These are phyloP conservation scores for Pseudopodoces humilis DNA, from an alignment of 2,113 vertebrate genomes.

Conservation along the genomic window DNA sequence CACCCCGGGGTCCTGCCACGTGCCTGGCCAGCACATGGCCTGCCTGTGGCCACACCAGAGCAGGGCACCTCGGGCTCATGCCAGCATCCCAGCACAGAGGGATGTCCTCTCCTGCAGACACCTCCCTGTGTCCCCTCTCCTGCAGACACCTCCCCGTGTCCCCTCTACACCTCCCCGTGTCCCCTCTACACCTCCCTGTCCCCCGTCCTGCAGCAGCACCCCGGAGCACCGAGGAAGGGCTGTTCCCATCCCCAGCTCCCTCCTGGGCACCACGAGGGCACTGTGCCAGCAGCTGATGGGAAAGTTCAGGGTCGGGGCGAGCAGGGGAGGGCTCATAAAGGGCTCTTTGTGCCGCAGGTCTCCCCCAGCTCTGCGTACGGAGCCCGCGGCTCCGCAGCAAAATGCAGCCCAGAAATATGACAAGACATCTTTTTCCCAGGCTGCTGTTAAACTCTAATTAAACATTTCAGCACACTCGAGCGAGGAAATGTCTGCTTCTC, in stretches of 20 bases:
- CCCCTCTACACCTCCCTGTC: neutral
- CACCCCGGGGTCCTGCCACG: accelerated
- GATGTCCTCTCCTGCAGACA: neutral
- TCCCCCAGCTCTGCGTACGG: neutral
- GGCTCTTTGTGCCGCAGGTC: conserved; percentile 28
- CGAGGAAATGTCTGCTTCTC: neutral
- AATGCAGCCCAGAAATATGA: conserved; percentile 44
- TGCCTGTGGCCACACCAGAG: neutral
- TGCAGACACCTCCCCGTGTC: neutral
- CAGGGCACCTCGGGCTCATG: neutral
- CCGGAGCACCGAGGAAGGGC: accelerated
- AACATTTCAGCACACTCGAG: conserved; percentile 23
- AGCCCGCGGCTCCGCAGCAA: neutral
- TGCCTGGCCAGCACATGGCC: accelerated
- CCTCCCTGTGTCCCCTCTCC: neutral
- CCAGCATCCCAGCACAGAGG: accelerated
- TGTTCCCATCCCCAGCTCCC: neutral
- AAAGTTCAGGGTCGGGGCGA: conserved; percentile 61
- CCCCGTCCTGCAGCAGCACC: neutral
- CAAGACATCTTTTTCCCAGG: conserved; percentile 61
- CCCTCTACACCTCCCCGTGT: neutral
- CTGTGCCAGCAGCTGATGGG: conserved; percentile 22
- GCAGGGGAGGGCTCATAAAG: conserved; percentile 56
- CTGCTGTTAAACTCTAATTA: conserved; percentile 46
- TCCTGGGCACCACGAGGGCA: conserved; percentile 31